phyloP scores from a whole-genome alignment of 2,113 vertebrate species.

The Abramis brama region DNA sequence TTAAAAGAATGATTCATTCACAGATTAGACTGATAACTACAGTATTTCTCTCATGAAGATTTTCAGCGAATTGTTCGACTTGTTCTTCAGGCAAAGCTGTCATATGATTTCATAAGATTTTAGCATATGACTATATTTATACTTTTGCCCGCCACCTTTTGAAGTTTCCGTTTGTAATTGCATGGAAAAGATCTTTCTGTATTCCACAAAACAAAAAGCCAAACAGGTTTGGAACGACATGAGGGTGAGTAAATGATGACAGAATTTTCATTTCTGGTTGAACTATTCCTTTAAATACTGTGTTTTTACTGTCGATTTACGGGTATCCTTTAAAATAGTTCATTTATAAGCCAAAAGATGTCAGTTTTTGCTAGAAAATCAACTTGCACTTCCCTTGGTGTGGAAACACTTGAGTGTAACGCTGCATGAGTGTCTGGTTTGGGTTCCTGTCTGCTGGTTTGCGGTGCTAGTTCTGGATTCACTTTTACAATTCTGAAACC shows the following conservation, averaged over 20 bases:
- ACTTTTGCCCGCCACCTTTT: not conserved
- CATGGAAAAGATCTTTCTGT: not conserved
- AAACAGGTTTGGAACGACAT: not conserved
- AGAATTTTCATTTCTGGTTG: not conserved
- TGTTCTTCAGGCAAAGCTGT: not conserved
- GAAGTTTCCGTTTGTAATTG: not conserved
- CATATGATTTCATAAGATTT: not conserved
- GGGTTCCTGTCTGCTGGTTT: conserved; percentile 39
- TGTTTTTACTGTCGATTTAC: not conserved
- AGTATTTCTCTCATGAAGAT: not conserved
- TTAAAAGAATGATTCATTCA: not conserved
- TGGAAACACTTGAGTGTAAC: not conserved
- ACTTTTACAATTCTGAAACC: conserved; percentile 21
- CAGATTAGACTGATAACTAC: not conserved
- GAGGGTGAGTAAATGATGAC: not conserved
- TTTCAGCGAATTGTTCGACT: not conserved
- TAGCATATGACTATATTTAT: not conserved
- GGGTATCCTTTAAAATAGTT: not conserved
- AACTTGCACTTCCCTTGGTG: not conserved
- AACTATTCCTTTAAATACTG: not conserved
- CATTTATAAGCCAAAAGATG: not conserved
- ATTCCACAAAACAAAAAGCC: conserved; percentile 5
- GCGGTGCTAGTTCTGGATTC: conserved; percentile 26
- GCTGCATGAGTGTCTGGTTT: conserved; percentile 31
- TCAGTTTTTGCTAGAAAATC: not conserved